A percentile compares a stretch with the other conserved stretches of the same genome.
Conservation (phyloP, 1,140 invertebrate genomes). For the Drosophila athabasca region DNA sequence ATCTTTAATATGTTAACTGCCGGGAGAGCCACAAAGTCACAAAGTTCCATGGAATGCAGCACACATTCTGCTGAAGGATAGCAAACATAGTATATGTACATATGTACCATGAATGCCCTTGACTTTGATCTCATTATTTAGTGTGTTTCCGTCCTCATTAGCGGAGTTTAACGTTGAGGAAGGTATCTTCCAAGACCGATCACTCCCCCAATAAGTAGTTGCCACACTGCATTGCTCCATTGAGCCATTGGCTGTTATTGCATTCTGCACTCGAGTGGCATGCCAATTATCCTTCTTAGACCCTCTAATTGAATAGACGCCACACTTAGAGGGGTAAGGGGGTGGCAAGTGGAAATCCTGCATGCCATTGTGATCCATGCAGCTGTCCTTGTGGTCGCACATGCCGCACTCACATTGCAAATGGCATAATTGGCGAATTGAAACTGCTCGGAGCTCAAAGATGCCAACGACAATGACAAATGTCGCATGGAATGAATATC, state of each 20-base stretch:
- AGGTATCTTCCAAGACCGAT: too few relatives aligned
- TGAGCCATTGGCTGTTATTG: slow-evolving; percentile 31
- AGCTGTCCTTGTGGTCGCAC: slow-evolving; percentile 25
- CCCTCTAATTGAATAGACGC: slow-evolving; percentile 74
- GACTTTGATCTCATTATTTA: too few relatives aligned
- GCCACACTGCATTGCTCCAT: not conserved
- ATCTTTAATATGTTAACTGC: too few relatives aligned
- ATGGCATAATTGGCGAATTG: slow-evolving; percentile 49
- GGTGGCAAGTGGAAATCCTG: not conserved
- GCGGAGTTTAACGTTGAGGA: too few relatives aligned
- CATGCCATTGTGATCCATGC: slow-evolving; percentile 28
- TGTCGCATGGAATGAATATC: slow-evolving; percentile 38
- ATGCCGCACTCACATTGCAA: slow-evolving; percentile 23
- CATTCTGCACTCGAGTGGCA: slow-evolving; percentile 44
- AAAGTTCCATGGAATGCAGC: too few relatives aligned
- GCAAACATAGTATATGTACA: too few relatives aligned
- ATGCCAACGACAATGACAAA: slow-evolving; percentile 17
- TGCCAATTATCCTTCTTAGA: slow-evolving; percentile 58
- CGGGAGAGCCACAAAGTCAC: too few relatives aligned
- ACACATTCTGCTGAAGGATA: too few relatives aligned
- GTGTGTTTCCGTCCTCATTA: too few relatives aligned
- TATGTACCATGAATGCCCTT: too few relatives aligned
- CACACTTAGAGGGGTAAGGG: slow-evolving; percentile 26
- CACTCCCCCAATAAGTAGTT: too few relatives aligned
- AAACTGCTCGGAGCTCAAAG: slow-evolving; percentile 43